Percentiles rank a stretch among this genome's conserved stretches.
These are phyloP conservation scores for Ephialtes manifestator DNA, from an alignment of 2,888 invertebrate species.

Conservation along the genomic window DNA sequence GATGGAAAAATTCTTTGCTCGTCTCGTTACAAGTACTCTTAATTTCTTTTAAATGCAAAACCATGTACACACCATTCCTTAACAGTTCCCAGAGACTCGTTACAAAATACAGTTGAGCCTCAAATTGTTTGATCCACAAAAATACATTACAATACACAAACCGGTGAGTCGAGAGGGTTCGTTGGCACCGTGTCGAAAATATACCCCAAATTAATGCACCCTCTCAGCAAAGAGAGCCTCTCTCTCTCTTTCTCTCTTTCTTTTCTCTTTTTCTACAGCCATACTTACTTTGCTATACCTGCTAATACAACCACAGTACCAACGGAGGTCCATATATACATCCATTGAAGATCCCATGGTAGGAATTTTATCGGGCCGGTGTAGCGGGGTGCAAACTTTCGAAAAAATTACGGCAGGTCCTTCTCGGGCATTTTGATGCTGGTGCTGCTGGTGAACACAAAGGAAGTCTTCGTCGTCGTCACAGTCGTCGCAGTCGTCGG, in stretches of 20 bases:
- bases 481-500: conserved; percentile 42
- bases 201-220: conserved; percentile 36
- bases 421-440: conserved; percentile 56
- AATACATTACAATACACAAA: conserved; percentile 14
- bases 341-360: conserved; percentile 39
- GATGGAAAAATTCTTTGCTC: not conserved
- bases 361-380: conserved; percentile 65
- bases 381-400: conserved; percentile 61
- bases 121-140: not conserved
- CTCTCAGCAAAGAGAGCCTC: not conserved
- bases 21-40: conserved; percentile 28
- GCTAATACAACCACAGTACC: conserved; percentile 10
- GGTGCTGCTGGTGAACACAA: conserved; percentile 49
- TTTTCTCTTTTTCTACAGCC: not conserved
- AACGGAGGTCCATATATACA: conserved; percentile 11
- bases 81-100: conserved; percentile 1
- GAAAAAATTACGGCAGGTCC: conserved; percentile 82
- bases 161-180: conserved; percentile 35
- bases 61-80: not conserved
- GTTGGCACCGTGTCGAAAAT: conserved; percentile 18
- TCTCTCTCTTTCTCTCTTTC: not conserved
- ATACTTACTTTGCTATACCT: conserved; percentile 14
- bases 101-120: not conserved
- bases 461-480: conserved; percentile 61
- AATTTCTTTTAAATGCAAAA: conserved; percentile 29